Conservation (phyloP, 2,113 vertebrate species). For the Eidolon helvum region DNA sequence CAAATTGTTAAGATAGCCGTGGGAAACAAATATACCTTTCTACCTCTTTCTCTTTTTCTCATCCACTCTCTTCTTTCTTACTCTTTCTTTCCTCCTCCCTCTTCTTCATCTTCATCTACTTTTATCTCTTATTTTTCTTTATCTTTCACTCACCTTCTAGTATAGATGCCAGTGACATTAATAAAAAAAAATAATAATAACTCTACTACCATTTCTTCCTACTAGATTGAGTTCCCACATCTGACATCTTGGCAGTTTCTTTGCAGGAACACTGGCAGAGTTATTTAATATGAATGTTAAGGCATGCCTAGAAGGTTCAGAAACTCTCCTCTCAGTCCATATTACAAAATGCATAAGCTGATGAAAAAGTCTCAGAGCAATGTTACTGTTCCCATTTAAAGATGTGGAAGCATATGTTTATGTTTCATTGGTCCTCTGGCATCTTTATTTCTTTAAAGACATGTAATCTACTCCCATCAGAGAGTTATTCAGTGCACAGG, state of each 20-base stretch:
- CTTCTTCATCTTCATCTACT: neutral
- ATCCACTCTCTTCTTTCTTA: neutral
- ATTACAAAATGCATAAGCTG: neutral
- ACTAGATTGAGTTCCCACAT: neutral
- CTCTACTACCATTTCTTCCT: neutral
- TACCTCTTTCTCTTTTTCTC: neutral
- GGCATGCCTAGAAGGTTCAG: neutral
- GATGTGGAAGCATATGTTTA: conserved; percentile 21
- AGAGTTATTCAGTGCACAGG: neutral
- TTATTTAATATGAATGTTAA: neutral
- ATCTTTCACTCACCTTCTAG: neutral
- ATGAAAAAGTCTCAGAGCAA: neutral
- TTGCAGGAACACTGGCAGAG: neutral
- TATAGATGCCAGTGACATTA: neutral
- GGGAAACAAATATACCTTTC: rapidly evolving
- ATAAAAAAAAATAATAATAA: neutral
- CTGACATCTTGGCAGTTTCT: neutral
- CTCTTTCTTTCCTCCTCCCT: neutral
- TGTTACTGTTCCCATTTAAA: neutral
- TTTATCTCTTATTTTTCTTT: neutral
- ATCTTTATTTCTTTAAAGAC: conserved; percentile 40
- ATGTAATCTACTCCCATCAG: conserved; percentile 9
- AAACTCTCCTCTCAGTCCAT: neutral
- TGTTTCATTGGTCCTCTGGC: conserved; percentile 31
- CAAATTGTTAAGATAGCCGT: neutral